Evolutionary conservation across 2,888 invertebrate species (phyloP).

Genomic region (Cenopis cana): DNA sequence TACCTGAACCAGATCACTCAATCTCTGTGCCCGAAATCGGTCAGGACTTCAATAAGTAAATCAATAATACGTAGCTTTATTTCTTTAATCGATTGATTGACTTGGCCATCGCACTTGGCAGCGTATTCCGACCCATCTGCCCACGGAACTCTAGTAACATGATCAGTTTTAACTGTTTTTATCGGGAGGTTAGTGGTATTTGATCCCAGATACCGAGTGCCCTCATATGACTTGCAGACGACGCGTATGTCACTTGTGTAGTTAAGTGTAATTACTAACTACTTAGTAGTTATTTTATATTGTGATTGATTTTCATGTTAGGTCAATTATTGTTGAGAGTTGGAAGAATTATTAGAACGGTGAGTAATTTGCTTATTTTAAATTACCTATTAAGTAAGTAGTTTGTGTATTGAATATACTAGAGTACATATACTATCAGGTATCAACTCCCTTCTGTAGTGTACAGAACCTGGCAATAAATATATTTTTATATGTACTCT

Average conservation of each 20-base stretch:
- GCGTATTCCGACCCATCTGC: neutral
- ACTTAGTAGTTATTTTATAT: neutral
- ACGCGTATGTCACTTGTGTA: neutral
- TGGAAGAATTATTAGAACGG: conserved; percentile 16
- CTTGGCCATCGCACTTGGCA: no score
- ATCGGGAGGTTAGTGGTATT: conserved; percentile 12
- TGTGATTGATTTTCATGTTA: conserved; percentile 28
- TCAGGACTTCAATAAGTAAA: no score
- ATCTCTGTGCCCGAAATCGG: no score
- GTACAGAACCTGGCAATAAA: no score
- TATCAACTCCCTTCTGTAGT: no score
- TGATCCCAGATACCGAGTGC: conserved; percentile 18
- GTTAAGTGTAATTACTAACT: neutral
- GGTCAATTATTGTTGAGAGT: conserved; percentile 9
- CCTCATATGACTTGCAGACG: neutral
- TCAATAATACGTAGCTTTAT: no score
- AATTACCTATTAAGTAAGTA: no score
- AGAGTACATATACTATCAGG: no score
- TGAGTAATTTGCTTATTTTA: conserved; percentile 9
- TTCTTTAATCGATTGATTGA: no score
- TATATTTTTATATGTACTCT: no score
- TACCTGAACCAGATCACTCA: no score
- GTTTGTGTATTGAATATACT: no score
- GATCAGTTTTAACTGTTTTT: conserved; percentile 10
- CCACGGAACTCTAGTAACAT: conserved; percentile 11